phyloP scores from a whole-genome alignment of 1,140 invertebrate species.

The Zaprionus africanus region DNA sequence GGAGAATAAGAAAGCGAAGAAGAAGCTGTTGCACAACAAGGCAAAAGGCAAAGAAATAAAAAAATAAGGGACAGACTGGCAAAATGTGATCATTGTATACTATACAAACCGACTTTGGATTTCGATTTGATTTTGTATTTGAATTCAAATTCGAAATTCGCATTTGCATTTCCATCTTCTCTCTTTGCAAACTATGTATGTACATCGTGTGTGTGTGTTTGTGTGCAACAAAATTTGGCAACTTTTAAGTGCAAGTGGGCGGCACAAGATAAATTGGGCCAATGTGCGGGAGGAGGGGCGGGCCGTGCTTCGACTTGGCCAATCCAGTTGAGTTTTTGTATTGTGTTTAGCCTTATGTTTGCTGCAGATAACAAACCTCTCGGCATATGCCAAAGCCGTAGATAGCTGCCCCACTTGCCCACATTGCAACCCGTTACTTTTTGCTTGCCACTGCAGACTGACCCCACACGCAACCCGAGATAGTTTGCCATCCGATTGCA shows the following conservation, averaged over 20 bases:
- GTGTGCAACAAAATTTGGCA: constrained; percentile 32
- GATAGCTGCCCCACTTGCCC: background rate
- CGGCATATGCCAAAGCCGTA: constrained; percentile 1
- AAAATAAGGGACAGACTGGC: background rate
- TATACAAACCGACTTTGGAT: constrained; percentile 20
- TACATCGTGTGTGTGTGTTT: background rate
- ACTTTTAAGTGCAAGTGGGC: constrained; percentile 30
- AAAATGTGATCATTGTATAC: constrained; percentile 21
- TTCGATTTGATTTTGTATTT: constrained; percentile 24
- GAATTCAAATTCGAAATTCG: constrained; percentile 26
- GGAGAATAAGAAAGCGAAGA: background rate
- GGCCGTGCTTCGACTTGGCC: background rate
- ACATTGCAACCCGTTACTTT: constrained; percentile 3
- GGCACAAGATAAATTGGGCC: background rate
- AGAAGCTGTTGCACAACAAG: background rate
- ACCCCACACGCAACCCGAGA: background rate
- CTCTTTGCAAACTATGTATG: constrained; percentile 25
- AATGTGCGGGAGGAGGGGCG: background rate
- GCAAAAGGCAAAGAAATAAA: background rate
- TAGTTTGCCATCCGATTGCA: constrained; percentile 11
- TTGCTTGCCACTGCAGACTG: background rate
- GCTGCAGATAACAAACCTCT: constrained; percentile 17
- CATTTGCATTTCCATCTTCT: constrained; percentile 28
- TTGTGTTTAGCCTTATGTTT: constrained; percentile 21
- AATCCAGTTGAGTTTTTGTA: constrained; percentile 29